Percentiles rank a stretch among this genome's conserved stretches.
phyloP scores from a whole-genome alignment of 2,797 vertebrate genomes.

The Vireo griseus region DNA sequence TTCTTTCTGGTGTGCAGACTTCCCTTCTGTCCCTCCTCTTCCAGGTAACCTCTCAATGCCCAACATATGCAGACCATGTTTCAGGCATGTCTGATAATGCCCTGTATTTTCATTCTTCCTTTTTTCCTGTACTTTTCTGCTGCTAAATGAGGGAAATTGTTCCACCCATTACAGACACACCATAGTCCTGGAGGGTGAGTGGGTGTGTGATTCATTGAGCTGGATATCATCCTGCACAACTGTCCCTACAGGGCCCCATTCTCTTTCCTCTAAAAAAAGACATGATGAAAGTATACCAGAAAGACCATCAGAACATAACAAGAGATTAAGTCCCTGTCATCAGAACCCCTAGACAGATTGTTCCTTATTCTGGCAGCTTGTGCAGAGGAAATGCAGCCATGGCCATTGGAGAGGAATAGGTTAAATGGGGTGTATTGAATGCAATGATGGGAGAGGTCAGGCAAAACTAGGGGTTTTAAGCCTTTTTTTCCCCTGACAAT shows the following conservation, averaged over 20 bases:
- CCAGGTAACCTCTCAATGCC: neutral
- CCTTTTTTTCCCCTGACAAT: neutral
- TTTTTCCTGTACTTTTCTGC: neutral
- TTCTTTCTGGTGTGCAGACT: neutral
- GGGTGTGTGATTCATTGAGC: neutral
- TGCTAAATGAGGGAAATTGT: neutral
- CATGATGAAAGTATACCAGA: neutral
- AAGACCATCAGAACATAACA: neutral
- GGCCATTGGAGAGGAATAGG: neutral
- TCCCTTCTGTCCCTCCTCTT: neutral
- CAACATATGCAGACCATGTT: neutral
- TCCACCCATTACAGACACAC: neutral
- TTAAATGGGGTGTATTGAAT: neutral
- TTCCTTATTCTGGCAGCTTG: neutral
- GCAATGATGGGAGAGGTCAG: neutral
- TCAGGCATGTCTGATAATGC: neutral
- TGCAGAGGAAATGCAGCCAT: neutral
- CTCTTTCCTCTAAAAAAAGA: neutral
- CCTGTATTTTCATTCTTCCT: neutral
- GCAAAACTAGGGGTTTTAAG: neutral
- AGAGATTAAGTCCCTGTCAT: neutral
- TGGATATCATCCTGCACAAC: neutral
- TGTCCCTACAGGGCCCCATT: rapidly evolving
- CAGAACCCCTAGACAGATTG: neutral
- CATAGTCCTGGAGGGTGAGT: neutral